Evolutionary conservation across 2,888 invertebrate genomes (phyloP), one percentile per base, ranked within the genome.

Genomic region (Antitype chi): DNA sequence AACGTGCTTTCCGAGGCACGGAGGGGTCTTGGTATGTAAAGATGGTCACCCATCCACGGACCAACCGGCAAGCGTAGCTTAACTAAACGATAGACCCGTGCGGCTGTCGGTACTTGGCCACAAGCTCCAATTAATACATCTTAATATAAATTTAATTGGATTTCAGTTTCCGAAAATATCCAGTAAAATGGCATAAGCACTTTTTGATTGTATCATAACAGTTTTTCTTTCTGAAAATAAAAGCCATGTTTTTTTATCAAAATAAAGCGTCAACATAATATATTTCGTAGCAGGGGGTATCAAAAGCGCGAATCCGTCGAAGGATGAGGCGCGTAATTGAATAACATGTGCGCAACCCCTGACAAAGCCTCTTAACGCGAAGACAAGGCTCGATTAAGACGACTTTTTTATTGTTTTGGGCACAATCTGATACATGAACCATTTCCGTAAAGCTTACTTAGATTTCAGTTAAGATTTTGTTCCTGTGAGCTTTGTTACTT

Each of bases 291-390:
- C 52, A 59, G 43, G 68, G 53, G 71, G 49, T 81, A 66, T 78
- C 69, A 69, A 17, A 76, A 47, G 52, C 59, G 67, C 3, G 70
- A 68, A 32, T 49, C 69, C 43, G 71, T 64, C 55, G 59, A 68
- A 80, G 68, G 77, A 64, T 74, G 32, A 70, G 70, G n/a, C 64
- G 72, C 59, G 69, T 83, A 83, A 83, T 83, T 74, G 81, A 81
- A 72, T 84, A 70, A 74, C 80, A 80, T 69, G 82, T 74, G 71
- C 69, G 47, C 62, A 63, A 71, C 64, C 52, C 67, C 63, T 62
- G 74, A 74, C 77, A 83, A 84, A 83, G 74, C 81, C 74, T 70
- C 74, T 81, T 81, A 83, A 84, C 74, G 71, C 62, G 69, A 52
- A 77, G 64, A 74, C 60, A 66, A 71, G 60, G 57, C 77, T 69